A percentile compares a stretch with the other conserved stretches of the same genome.
Conservation (phyloP, 2,113 vertebrate species). For the Tetrax tetrax region DNA sequence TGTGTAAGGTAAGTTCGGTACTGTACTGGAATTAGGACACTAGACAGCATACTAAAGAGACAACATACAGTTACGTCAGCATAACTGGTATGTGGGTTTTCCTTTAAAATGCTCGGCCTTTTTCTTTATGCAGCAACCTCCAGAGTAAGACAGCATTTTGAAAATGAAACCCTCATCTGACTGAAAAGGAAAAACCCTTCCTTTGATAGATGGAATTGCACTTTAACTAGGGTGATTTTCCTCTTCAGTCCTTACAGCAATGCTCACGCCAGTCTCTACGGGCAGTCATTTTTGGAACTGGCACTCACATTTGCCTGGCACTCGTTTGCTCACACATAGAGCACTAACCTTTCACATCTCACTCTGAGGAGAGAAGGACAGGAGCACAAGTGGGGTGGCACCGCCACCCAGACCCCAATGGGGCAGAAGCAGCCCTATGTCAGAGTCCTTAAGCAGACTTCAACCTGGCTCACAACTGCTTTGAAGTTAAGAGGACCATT, state of each 20-base stretch:
- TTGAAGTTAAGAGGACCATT: background rate
- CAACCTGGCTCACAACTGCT: background rate
- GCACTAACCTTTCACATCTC: background rate
- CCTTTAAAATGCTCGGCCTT: background rate
- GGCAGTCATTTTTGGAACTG: fast-evolving
- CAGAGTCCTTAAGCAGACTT: background rate
- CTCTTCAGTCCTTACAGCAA: background rate
- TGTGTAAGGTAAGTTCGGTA: background rate
- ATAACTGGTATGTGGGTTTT: background rate
- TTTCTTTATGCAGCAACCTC: background rate
- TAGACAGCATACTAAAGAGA: background rate
- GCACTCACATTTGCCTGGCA: background rate
- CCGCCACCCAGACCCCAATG: fast-evolving
- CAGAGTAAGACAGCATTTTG: background rate
- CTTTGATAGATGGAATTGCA: background rate
- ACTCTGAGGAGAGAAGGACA: background rate
- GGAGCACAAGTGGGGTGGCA: background rate
- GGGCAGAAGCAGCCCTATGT: background rate
- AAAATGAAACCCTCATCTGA: background rate
- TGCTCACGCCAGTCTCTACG: fast-evolving
- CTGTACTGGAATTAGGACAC: background rate
- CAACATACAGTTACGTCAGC: background rate
- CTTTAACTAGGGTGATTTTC: background rate
- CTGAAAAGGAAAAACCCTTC: background rate
- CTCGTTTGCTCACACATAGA: background rate